These are phyloP conservation scores for Drosophila picticornis DNA, from an alignment of 2,888 invertebrate species.

Conservation along the genomic window DNA sequence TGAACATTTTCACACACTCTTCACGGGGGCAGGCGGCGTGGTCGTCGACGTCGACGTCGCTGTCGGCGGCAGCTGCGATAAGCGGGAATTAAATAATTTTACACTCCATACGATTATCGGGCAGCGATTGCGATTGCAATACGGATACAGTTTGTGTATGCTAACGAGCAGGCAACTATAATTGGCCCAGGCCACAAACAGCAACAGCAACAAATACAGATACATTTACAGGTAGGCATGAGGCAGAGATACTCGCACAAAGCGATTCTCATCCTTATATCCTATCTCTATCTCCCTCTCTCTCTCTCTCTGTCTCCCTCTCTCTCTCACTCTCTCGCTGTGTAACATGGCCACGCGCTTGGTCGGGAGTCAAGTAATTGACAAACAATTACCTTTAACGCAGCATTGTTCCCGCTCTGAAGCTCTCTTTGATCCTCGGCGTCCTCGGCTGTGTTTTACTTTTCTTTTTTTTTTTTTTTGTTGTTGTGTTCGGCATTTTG, in stretches of 20 bases:
- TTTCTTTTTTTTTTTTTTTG: background rate
- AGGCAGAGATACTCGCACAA: background rate
- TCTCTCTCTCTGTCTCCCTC: background rate
- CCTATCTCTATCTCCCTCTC: constrained; percentile 13
- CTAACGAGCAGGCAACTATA: constrained; percentile 77
- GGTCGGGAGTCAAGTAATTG: constrained; percentile 83
- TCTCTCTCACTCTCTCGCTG: background rate
- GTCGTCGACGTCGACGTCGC: constrained; percentile 8
- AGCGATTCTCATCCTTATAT: constrained; percentile 26
- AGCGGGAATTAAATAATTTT: constrained; percentile 81
- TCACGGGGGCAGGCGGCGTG: constrained; percentile 29
- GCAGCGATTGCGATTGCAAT: constrained; percentile 80
- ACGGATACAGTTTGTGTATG: constrained; percentile 79
- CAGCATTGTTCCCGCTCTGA: constrained; percentile 75
- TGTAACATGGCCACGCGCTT: constrained; percentile 61
- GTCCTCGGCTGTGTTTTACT: constrained; percentile 12
- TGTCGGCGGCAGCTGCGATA: constrained; percentile 65
- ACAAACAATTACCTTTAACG: constrained; percentile 84
- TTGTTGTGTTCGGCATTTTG: constrained; percentile 58
- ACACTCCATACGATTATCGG: constrained; percentile 82
- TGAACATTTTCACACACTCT: constrained; percentile 75
- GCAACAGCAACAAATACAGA: constrained; percentile 9
- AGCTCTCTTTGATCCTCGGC: constrained; percentile 65
- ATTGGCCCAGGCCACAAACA: constrained; percentile 60
- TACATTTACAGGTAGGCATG: constrained; percentile 5